Evolutionary conservation across 2,888 invertebrate genomes (phyloP).

Genomic region (Agonopterix heracliana): DNA sequence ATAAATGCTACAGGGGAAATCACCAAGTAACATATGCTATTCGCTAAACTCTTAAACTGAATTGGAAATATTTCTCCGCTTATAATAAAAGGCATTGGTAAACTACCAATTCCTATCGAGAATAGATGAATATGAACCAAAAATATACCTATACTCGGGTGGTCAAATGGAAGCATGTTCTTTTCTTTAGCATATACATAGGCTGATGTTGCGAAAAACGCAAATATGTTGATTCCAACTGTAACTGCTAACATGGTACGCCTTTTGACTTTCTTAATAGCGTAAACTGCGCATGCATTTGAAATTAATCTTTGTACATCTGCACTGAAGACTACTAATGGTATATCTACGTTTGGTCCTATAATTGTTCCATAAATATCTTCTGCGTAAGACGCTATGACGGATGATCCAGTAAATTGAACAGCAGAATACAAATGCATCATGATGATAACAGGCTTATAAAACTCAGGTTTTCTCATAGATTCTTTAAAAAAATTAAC

Average conservation of each 20-base stretch:
- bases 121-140: slow-evolving; percentile 62
- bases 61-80: slow-evolving; percentile 81
- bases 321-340: slow-evolving; percentile 45
- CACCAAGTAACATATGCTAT: slow-evolving; percentile 48
- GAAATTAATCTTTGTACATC: slow-evolving; percentile 52
- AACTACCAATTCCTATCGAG: slow-evolving; percentile 73
- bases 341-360: slow-evolving; percentile 34
- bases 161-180: slow-evolving; percentile 29
- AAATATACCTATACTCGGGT: slow-evolving; percentile 36
- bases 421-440: slow-evolving; percentile 44
- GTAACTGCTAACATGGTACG: slow-evolving; percentile 44
- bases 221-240: slow-evolving; percentile 35
- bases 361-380: slow-evolving; percentile 48
- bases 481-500: slow-evolving; percentile 32
- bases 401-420: slow-evolving; percentile 51
- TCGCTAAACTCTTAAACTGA: slow-evolving; percentile 75
- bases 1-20: slow-evolving; percentile 45
- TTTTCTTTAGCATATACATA: slow-evolving; percentile 38
- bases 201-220: slow-evolving; percentile 35
- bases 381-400: slow-evolving; percentile 42
- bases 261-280: slow-evolving; percentile 52
- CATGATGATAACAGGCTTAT: slow-evolving; percentile 51
- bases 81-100: slow-evolving; percentile 81
- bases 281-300: slow-evolving; percentile 41
- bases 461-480: slow-evolving; percentile 42